Evolutionary conservation across 2,113 vertebrate genomes (phyloP).

Genomic region (Pao palembangensis): DNA sequence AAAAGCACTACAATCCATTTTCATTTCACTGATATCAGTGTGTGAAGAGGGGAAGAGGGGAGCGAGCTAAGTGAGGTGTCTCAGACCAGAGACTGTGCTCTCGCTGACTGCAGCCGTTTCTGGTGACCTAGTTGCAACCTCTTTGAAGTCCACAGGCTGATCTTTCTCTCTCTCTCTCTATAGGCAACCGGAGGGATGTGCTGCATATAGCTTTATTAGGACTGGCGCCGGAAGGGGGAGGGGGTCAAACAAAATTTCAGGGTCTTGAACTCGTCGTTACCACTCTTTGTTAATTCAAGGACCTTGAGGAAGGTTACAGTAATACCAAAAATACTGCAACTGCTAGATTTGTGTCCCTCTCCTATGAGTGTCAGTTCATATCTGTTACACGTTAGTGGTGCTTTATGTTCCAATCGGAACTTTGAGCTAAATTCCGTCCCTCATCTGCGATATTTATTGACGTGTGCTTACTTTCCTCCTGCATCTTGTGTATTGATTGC

Average conservation of each 20-base stretch:
- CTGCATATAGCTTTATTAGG: conserved; percentile 66
- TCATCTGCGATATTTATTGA: not conserved
- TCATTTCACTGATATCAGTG: conserved; percentile 65
- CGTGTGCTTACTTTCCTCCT: not conserved
- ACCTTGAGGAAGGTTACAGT: too few species aligned
- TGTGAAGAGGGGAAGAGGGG: conserved; percentile 11
- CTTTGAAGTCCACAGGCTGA: conserved; percentile 79
- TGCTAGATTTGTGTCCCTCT: too few species aligned
- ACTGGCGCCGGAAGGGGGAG: conserved; percentile 17
- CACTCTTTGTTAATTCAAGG: too few species aligned
- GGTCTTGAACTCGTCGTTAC: conserved; percentile 32
- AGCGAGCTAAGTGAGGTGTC: conserved; percentile 60
- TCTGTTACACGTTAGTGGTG: too few species aligned
- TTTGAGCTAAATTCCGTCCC: too few species aligned
- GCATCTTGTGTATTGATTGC: too few species aligned
- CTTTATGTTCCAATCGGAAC: too few species aligned
- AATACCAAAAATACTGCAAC: too few species aligned
- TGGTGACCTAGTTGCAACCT: conserved; percentile 80
- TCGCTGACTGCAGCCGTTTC: conserved; percentile 71
- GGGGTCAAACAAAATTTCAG: conserved; percentile 32
- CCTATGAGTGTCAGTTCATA: too few species aligned
- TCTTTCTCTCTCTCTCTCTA: conserved; percentile 56
- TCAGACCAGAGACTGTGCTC: conserved; percentile 70
- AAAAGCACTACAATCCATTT: conserved; percentile 61
- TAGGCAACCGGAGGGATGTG: conserved; percentile 60